Evolutionary conservation across 2,888 invertebrate genomes (phyloP).

Genomic region (Drosophila barbarae): DNA sequence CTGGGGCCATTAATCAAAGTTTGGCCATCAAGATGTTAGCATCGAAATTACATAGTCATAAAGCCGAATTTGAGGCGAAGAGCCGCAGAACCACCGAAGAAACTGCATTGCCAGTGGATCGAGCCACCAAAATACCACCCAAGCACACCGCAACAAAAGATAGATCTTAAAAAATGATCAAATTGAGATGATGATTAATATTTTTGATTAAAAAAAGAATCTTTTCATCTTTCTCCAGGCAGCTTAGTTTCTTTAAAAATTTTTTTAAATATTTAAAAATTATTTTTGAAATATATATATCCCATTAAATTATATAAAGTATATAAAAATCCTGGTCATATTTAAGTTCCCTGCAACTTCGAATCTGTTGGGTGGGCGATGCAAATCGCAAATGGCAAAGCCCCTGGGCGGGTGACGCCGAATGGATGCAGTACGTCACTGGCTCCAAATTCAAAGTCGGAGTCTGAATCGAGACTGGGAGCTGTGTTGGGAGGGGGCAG

Average conservation of each 20-base stretch:
- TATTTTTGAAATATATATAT: not conserved
- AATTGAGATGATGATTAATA: too few species aligned
- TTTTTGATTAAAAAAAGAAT: too few species aligned
- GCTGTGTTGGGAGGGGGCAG: not conserved
- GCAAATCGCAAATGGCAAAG: constrained; percentile 31
- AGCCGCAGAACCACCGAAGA: not conserved
- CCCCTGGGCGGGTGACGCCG: constrained; percentile 35
- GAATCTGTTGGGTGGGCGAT: constrained; percentile 23
- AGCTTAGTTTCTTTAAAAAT: not conserved
- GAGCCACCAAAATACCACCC: constrained; percentile 1
- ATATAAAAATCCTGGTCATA: not conserved
- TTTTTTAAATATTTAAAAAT: not conserved
- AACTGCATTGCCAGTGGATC: constrained; percentile 2
- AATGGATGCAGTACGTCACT: constrained; percentile 8
- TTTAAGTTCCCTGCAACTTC: not conserved
- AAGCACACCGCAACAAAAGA: not conserved
- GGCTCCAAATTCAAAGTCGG: not conserved
- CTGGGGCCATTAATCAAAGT: constrained; percentile 62
- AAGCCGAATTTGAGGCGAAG: constrained; percentile 18
- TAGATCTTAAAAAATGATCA: too few species aligned
- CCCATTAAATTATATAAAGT: too few species aligned
- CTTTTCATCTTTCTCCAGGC: too few species aligned
- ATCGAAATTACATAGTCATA: constrained; percentile 63
- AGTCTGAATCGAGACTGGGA: constrained; percentile 1
- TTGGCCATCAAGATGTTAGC: constrained; percentile 71